phyloP scores from a whole-genome alignment of 2,113 vertebrate species.

The Gulo gulo region DNA sequence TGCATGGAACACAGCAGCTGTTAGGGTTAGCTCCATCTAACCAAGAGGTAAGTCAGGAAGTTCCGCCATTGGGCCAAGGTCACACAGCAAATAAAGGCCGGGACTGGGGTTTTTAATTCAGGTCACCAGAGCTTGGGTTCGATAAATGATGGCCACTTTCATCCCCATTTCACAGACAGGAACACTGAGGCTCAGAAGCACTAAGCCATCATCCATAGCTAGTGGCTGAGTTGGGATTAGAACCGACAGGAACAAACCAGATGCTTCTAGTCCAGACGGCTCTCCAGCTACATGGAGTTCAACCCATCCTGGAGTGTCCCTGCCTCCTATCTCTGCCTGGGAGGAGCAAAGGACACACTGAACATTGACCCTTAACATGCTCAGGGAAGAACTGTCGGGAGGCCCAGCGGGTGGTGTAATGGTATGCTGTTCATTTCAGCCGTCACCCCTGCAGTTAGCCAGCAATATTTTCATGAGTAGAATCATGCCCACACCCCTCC shows the following conservation, averaged over 20 bases:
- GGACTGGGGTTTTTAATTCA: neutral
- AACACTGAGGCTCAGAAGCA: neutral
- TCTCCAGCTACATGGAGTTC: neutral
- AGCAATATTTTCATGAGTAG: neutral
- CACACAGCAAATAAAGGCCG: neutral
- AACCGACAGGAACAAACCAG: neutral
- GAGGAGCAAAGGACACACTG: neutral
- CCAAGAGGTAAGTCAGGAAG: neutral
- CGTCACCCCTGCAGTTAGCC: neutral
- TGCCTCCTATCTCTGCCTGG: neutral
- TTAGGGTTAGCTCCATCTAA: neutral
- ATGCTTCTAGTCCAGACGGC: neutral
- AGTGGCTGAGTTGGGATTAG: neutral
- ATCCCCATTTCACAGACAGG: neutral
- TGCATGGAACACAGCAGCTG: rapidly evolving
- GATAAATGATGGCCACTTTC: neutral
- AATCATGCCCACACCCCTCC: neutral
- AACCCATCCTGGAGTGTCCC: neutral
- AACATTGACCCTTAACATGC: neutral
- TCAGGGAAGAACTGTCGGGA: neutral
- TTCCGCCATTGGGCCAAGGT: neutral
- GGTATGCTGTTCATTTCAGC: neutral
- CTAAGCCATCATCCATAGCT: neutral
- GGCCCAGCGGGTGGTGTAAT: neutral
- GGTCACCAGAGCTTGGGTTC: neutral